Evolutionary conservation across 2,797 vertebrate genomes (phyloP).

Genomic region (Echiichthys vipera): DNA sequence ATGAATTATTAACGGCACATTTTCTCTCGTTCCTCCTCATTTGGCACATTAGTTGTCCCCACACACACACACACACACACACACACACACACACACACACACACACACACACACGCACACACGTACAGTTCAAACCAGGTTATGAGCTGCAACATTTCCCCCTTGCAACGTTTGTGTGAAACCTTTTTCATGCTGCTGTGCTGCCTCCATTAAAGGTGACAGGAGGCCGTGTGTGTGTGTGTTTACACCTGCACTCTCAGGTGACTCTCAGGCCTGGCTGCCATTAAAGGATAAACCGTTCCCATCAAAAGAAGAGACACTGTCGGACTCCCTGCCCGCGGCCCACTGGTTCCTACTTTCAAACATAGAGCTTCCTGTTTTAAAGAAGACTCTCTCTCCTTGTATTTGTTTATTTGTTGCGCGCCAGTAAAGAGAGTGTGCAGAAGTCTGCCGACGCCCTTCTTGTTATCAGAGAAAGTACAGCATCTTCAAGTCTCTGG

Average conservation of each 20-base stretch:
- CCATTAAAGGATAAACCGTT: constrained; percentile 39
- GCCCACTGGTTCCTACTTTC: too few species aligned
- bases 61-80: background rate
- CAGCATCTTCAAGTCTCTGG: too few species aligned
- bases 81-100: background rate
- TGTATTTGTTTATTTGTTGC: too few species aligned
- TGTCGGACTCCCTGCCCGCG: too few species aligned
- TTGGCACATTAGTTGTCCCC: constrained; percentile 14
- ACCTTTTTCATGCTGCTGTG: background rate
- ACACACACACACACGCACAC: background rate
- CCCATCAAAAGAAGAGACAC: background rate
- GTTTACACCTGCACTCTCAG: constrained; percentile 16
- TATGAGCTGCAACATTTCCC: background rate
- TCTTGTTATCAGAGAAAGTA: too few species aligned
- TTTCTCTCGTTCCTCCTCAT: constrained; percentile 41
- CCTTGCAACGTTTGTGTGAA: background rate
- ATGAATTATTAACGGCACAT: constrained; percentile 49
- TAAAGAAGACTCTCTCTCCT: too few species aligned
- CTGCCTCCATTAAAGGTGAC: constrained; percentile 1
- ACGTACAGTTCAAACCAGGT: background rate
- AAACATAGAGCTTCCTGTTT: too few species aligned
- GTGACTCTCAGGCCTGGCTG: constrained; percentile 10
- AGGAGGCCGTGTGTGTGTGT: too few species aligned
- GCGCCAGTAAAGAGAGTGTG: too few species aligned
- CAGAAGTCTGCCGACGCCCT: too few species aligned